Conservation (phyloP, 1,140 invertebrate genomes). For the Caenorhabditis inopinata region DNA sequence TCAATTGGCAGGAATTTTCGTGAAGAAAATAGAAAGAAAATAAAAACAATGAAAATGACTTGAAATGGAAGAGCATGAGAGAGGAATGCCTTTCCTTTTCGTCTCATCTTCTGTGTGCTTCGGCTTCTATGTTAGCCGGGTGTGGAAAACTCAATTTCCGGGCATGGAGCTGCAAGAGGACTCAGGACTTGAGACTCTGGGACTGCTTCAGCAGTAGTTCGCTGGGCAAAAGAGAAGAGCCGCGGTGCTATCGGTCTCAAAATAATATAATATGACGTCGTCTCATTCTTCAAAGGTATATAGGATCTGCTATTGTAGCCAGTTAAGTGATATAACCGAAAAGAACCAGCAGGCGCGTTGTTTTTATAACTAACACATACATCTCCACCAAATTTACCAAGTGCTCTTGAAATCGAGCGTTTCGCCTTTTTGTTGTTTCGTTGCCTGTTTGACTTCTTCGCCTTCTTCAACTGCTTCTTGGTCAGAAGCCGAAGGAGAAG, state of each 20-base stretch:
- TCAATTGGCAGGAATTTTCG: too few species aligned
- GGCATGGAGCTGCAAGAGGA: background rate
- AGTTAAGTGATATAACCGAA: too few species aligned
- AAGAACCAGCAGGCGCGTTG: too few species aligned
- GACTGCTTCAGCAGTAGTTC: too few species aligned
- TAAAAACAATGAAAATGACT: background rate
- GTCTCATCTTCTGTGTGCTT: background rate
- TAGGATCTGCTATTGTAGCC: too few species aligned
- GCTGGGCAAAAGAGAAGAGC: background rate
- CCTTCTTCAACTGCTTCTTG: too few species aligned
- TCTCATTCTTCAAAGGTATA: too few species aligned
- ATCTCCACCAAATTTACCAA: background rate
- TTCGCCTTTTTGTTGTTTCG: background rate
- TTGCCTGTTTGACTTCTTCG: too few species aligned
- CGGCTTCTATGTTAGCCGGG: background rate
- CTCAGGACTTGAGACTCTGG: too few species aligned
- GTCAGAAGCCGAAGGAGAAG: background rate
- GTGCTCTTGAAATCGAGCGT: background rate
- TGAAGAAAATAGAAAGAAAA: background rate
- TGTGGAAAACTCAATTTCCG: slow-evolving; percentile 34
- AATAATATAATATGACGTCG: background rate
- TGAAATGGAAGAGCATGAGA: background rate
- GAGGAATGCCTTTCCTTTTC: background rate
- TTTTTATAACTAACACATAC: too few species aligned
- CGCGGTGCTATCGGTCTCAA: background rate